Evolutionary conservation across 2,797 vertebrate genomes (phyloP).

Genomic region (Muscicapa comitata): DNA sequence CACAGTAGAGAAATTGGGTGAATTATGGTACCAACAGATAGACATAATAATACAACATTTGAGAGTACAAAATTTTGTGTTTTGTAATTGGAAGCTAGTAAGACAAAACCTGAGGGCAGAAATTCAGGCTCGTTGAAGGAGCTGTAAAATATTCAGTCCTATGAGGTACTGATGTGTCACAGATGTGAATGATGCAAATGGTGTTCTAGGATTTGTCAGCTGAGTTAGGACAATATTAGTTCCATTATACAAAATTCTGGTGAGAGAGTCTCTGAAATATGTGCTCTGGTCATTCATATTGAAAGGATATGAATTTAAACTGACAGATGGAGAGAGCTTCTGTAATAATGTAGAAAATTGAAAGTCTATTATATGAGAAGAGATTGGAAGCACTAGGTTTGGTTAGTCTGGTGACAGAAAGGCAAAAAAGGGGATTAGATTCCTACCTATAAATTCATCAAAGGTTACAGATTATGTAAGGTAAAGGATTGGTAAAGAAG

Average conservation of each 20-base stretch:
- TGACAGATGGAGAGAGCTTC: background rate
- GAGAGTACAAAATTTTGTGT: background rate
- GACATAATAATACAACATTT: background rate
- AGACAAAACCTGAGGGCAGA: background rate
- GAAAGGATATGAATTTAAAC: background rate
- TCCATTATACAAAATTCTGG: background rate
- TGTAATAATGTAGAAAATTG: background rate
- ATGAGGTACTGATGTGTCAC: background rate
- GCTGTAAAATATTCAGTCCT: background rate
- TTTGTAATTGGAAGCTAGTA: background rate
- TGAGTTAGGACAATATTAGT: background rate
- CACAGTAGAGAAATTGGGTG: background rate
- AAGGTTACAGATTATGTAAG: background rate
- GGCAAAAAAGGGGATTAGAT: background rate
- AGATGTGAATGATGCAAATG: background rate
- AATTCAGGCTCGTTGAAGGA: background rate
- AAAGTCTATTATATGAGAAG: background rate
- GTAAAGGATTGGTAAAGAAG: background rate
- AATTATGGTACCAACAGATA: background rate
- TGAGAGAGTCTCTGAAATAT: background rate
- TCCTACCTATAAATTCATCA: background rate
- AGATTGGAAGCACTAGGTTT: background rate
- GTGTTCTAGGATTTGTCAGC: background rate
- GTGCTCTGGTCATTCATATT: background rate
- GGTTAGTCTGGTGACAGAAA: background rate